Evolutionary conservation across 2,113 vertebrate genomes (phyloP).

Genomic region (Malurus alboscapulatus): DNA sequence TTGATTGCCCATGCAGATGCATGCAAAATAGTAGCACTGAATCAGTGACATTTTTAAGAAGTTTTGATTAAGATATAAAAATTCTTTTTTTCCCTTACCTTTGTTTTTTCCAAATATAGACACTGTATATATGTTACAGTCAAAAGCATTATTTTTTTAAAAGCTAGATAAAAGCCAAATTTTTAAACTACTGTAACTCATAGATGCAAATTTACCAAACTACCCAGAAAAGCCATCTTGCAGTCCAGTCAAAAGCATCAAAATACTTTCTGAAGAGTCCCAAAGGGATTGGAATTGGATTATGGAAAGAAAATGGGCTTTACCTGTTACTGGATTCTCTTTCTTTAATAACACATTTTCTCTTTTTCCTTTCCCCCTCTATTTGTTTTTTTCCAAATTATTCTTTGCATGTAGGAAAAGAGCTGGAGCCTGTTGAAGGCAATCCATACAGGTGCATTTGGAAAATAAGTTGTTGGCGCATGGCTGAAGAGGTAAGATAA

Average conservation of each 20-base stretch:
- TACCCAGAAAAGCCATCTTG: neutral
- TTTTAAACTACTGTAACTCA: neutral
- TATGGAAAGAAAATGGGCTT: neutral
- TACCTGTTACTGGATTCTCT: neutral
- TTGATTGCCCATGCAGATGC: neutral
- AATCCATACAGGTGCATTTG: conserved; percentile 94
- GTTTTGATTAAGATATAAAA: neutral
- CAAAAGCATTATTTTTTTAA: neutral
- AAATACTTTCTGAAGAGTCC: neutral
- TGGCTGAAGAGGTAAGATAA: conserved; percentile 91
- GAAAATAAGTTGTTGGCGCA: conserved; percentile 96
- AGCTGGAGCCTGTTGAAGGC: conserved; percentile 88
- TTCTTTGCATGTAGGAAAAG: conserved; percentile 57
- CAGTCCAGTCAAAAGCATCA: neutral
- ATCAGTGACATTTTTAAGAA: neutral
- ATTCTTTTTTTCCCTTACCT: neutral
- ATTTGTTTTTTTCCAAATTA: conserved; percentile 27
- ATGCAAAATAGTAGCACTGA: neutral
- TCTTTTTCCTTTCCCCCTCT: neutral
- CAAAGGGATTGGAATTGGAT: neutral
- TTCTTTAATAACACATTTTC: neutral
- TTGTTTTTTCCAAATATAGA: neutral
- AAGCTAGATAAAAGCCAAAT: neutral
- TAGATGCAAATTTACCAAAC: neutral
- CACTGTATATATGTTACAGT: neutral